These are phyloP conservation scores for Molossus alvarezi DNA, from an alignment of 2,797 vertebrate genomes.

Conservation along the genomic window DNA sequence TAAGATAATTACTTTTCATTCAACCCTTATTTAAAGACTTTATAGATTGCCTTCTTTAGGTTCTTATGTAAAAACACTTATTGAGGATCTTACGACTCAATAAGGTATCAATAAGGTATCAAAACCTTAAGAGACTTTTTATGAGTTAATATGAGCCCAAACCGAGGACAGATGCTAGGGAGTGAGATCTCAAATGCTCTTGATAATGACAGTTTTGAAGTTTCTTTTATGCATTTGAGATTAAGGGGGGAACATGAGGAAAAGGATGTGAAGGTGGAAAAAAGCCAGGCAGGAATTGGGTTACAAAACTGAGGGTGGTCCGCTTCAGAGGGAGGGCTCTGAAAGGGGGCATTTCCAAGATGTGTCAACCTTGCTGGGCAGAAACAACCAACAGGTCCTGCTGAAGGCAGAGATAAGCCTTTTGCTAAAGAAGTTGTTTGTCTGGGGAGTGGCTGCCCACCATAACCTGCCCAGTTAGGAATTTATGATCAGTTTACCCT, in stretches of 20 bases:
- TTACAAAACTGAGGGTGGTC: background rate
- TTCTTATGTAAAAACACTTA: slow-evolving; percentile 24
- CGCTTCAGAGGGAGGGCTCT: background rate
- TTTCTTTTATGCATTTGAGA: background rate
- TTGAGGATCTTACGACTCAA: background rate
- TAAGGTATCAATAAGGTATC: too few relatives aligned
- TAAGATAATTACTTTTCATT: slow-evolving; percentile 58
- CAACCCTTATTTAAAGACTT: background rate
- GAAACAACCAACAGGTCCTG: background rate
- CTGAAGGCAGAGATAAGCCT: background rate
- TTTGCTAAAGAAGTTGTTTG: background rate
- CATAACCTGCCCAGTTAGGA: background rate
- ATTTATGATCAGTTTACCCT: background rate
- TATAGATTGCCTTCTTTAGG: background rate
- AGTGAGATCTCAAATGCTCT: background rate
- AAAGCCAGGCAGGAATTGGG: background rate
- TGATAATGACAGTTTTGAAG: background rate
- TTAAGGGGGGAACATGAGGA: background rate
- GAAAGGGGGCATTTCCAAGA: background rate
- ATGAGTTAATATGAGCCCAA: background rate
- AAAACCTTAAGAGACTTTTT: background rate
- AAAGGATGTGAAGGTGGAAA: background rate
- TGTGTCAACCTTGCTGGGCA: background rate
- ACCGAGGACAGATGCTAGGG: background rate
- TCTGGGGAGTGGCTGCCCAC: background rate